Conservation (phyloP, 2,797 vertebrate genomes). For the Notamacropus eugenii region DNA sequence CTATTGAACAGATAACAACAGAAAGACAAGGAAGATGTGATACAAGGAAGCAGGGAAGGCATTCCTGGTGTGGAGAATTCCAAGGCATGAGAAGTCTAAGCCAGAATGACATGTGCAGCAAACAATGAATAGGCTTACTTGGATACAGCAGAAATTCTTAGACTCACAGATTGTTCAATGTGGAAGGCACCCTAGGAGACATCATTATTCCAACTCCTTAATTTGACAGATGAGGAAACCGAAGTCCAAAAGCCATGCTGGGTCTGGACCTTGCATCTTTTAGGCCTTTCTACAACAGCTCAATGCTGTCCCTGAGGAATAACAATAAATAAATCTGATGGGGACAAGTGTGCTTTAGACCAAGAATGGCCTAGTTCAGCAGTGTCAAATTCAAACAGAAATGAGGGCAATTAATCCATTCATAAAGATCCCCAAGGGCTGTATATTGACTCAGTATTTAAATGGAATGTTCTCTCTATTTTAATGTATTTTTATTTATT, state of each 20-base stretch:
- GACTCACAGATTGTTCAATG: not conserved
- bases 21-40: not conserved
- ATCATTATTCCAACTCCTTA: not conserved
- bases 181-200: not conserved
- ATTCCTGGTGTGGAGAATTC: not conserved
- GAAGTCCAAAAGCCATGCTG: not conserved
- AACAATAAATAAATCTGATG: not conserved
- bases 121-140: not conserved
- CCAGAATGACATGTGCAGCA: not conserved
- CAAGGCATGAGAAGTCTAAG: not conserved
- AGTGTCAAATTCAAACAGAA: not conserved
- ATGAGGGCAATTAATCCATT: not conserved
- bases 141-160: not conserved
- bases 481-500: not conserved
- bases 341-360: not conserved
- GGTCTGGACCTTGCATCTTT: not conserved
- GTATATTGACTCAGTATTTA: not conserved
- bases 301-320: not conserved
- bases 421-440: not conserved
- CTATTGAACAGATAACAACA: not conserved
- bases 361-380: not conserved
- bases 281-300: not conserved
- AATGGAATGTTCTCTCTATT: not conserved
- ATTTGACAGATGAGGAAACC: not conserved
- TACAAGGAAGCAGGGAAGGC: not conserved